Evolutionary conservation across 2,888 invertebrate species (phyloP).

Genomic region (Spatulosminthurus flaviceps): DNA sequence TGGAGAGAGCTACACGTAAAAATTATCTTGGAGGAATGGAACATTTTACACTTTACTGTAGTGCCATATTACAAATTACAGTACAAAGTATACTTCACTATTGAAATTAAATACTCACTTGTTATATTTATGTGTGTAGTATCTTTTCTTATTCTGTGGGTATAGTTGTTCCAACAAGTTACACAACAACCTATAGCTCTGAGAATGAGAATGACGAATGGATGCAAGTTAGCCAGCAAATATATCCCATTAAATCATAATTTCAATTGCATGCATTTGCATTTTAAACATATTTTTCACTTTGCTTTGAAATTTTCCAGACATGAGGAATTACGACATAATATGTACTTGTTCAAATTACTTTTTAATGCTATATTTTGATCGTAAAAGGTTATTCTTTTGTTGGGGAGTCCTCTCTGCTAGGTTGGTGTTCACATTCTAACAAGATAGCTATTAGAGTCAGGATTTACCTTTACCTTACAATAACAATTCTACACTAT

Average conservation of each 20-base stretch:
- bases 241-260: conserved; percentile 33
- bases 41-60: neutral
- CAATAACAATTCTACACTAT: neutral
- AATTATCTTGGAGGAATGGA: too few species aligned
- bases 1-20: too few species aligned
- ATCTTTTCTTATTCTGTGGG: too few species aligned
- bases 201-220: conserved; percentile 31
- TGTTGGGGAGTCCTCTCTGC: too few species aligned
- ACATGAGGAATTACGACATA: conserved; percentile 19
- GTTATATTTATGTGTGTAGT: too few species aligned
- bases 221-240: neutral
- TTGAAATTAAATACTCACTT: too few species aligned
- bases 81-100: too few species aligned
- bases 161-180: too few species aligned
- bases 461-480: neutral
- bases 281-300: conserved; percentile 40
- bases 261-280: conserved; percentile 37
- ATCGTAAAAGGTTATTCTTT: too few species aligned
- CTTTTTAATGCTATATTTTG: too few species aligned
- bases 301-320: conserved; percentile 6
- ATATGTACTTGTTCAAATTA: neutral
- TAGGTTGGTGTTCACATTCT: too few species aligned
- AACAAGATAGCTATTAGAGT: neutral
- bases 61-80: neutral
- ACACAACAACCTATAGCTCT: neutral